Percentiles rank a stretch among this genome's conserved stretches.
Conservation (phyloP, 2,113 vertebrate genomes). For the Chloropsis hardwickii region DNA sequence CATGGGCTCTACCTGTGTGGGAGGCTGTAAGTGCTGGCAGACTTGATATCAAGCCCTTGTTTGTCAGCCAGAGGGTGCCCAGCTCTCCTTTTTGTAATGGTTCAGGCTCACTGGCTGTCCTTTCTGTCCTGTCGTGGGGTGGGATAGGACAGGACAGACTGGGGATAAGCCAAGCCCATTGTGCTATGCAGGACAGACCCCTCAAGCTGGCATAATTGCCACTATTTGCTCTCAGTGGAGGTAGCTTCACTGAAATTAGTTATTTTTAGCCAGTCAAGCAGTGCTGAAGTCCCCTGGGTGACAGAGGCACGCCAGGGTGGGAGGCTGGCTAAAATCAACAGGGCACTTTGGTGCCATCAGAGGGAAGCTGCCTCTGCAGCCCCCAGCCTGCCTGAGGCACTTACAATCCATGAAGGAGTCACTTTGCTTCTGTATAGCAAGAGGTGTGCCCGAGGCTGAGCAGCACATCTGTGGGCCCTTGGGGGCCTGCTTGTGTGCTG, state of each 20-base stretch:
- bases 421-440: background rate
- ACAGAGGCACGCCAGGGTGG: rapidly evolving
- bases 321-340: background rate
- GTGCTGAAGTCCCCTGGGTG: background rate
- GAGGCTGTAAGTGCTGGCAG: background rate
- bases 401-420: background rate
- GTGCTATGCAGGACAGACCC: background rate
- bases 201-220: rapidly evolving
- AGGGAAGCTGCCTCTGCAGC: background rate
- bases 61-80: background rate
- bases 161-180: background rate
- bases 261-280: background rate
- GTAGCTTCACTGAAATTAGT: background rate
- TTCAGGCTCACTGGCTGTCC: background rate
- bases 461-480: background rate
- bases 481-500: background rate
- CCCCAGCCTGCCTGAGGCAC: background rate
- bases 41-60: background rate
- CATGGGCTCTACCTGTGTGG: background rate
- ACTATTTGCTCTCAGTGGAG: background rate
- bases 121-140: background rate
- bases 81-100: background rate
- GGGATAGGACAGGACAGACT: background rate
- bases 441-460: background rate
- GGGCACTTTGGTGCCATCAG: background rate